Conservation (phyloP, 2,797 vertebrate species). For the Okamejei kenojei region DNA sequence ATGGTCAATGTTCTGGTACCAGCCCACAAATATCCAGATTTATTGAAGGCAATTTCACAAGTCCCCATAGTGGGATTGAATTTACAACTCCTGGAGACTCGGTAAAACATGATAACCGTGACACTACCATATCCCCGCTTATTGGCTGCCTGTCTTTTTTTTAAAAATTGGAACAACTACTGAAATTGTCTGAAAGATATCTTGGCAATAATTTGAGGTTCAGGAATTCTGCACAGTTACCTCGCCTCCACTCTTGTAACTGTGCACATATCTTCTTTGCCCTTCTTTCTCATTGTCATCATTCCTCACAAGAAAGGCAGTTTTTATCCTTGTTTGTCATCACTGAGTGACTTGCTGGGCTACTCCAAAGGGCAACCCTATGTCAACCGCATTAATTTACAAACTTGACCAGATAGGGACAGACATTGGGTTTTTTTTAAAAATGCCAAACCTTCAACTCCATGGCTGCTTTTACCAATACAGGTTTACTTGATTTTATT, state of each 20-base stretch:
- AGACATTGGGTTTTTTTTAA: background rate
- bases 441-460: background rate
- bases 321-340: background rate
- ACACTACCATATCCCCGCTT: background rate
- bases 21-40: background rate
- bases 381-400: background rate
- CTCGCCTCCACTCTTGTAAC: background rate
- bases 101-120: background rate
- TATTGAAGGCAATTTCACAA: conserved; percentile 21
- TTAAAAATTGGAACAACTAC: background rate
- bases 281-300: background rate
- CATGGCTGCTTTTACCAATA: background rate
- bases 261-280: background rate
- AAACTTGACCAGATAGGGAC: background rate
- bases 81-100: background rate
- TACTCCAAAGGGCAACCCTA: background rate
- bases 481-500: background rate
- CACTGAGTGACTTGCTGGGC: background rate
- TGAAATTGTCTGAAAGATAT: background rate
- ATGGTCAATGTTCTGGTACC: conserved; percentile 15
- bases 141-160: no score
- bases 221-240: background rate
- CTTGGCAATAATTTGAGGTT: background rate
- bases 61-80: background rate
- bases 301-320: background rate